A percentile compares a stretch with the other conserved stretches of the same genome.
phyloP scores from a whole-genome alignment of 2,888 invertebrate species.

The Hecatera dysodea region DNA sequence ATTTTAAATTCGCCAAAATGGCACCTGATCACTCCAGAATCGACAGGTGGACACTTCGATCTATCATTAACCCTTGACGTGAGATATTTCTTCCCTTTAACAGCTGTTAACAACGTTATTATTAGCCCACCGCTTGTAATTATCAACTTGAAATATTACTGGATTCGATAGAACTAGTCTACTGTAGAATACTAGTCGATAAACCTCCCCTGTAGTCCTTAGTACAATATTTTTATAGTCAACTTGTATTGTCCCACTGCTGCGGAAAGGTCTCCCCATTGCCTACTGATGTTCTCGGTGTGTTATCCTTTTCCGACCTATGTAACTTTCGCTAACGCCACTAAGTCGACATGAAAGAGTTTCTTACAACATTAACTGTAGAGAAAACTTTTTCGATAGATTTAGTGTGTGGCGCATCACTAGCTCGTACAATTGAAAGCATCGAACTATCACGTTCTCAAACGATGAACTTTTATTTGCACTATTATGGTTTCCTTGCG shows the following conservation, averaged over 20 bases:
- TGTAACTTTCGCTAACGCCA: not conserved
- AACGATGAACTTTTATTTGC: constrained; percentile 62
- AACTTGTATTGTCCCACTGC: not conserved
- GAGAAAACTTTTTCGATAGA: not conserved
- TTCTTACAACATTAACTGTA: not conserved
- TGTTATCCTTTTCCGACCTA: not conserved
- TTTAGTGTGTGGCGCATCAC: constrained; percentile 6
- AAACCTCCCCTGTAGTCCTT: not conserved
- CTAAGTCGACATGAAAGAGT: not conserved
- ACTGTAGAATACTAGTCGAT: not conserved
- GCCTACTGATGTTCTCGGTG: not conserved
- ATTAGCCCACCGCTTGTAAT: constrained; percentile 13
- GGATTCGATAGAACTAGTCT: constrained; percentile 8
- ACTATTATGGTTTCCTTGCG: constrained; percentile 45
- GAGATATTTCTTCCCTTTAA: constrained; percentile 26
- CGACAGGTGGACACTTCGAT: constrained; percentile 25
- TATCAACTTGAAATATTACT: constrained; percentile 25
- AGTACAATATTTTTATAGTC: not conserved
- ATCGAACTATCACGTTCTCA: constrained; percentile 62
- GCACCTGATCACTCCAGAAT: not conserved
- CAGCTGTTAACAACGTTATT: constrained; percentile 53
- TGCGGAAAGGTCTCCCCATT: not conserved
- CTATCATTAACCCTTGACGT: constrained; percentile 32
- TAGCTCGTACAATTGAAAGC: constrained; percentile 50
- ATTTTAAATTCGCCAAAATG: constrained; percentile 2